phyloP scores from a whole-genome alignment of 2,888 invertebrate genomes.

The Eupithecia pulchellata region DNA sequence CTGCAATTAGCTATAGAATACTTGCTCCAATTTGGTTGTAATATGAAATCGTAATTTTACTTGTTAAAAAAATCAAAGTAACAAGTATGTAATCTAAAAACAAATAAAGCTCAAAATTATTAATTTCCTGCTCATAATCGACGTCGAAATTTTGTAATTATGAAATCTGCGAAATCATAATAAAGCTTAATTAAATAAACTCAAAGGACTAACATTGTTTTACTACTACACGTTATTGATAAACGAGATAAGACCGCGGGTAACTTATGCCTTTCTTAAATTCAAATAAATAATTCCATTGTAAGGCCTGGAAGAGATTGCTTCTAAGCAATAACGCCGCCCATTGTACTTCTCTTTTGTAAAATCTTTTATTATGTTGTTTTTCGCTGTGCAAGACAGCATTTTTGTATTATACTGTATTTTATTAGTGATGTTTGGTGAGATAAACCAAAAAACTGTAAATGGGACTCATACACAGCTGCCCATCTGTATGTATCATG shows the following conservation, averaged over 20 bases:
- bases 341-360: no score
- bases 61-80: no score
- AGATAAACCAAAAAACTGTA: not conserved
- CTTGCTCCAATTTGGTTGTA: no score
- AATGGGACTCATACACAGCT: not conserved
- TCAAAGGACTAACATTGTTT: not conserved
- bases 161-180: not conserved
- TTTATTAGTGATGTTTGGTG: not conserved
- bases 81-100: not conserved
- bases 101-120: not conserved
- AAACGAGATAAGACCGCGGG: not conserved
- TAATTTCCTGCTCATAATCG: not conserved
- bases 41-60: no score
- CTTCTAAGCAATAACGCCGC: no score
- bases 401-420: no score
- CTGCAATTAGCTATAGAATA: no score
- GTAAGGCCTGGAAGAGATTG: no score
- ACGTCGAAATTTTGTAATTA: not conserved
- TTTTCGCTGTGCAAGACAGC: no score
- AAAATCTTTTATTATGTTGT: no score
- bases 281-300: no score
- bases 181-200: slow-evolving; percentile 3
- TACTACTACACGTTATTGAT: not conserved
- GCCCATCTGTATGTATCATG: not conserved
- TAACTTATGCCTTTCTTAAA: no score